Evolutionary conservation across 2,888 invertebrate genomes (phyloP), one percentile per base, ranked within the genome.

Genomic region (Carcina quercana): DNA sequence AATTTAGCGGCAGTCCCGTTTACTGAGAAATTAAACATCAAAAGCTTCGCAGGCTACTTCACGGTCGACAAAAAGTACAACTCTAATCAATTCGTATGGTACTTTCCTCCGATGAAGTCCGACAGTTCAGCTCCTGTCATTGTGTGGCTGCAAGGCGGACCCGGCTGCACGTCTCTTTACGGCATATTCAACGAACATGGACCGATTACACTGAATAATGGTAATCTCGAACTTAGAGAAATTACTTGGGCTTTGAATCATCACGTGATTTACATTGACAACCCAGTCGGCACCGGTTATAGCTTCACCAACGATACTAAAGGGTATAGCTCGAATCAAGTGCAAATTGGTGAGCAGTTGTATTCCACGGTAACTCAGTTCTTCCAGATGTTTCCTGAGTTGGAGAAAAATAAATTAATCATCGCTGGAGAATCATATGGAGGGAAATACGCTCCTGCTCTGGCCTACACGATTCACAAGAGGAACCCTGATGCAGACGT

Each of bases 231-330:
- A 6, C 3, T 41, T 12, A 40, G 85, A 34, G 53, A 78, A 25
- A 63, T 75, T 32, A 65, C 85, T 4, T 88, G 87, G 87, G 79
- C 82, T 5, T 2, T 10, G 7, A n/a, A 22, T 22, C 10, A 79
- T 50, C 79, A 85, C 34, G 53, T 88, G 33, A 55, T 88, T 15
- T 88, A 82, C 55, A 78, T 88, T 37, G 88, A 88, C 43, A 87
- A 86, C 40, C 88, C 88, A 1, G 87, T 85, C 3, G 86, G 86
- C 2, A 54, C 62, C 36, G 87, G 88, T 1, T 88, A 86, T 51
- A 87, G 87, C 51, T 88, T 85, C 49, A 87, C 88, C 2, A 58
- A 74, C 1, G 48, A 59, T 25, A 59, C 75, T 0, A 49, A 60
- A 28, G 83, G 85, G 26, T 87, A 84, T 51, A 83, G 84, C 7